Conservation (phyloP, 2,113 vertebrate species). For the Nannospalax galili region DNA sequence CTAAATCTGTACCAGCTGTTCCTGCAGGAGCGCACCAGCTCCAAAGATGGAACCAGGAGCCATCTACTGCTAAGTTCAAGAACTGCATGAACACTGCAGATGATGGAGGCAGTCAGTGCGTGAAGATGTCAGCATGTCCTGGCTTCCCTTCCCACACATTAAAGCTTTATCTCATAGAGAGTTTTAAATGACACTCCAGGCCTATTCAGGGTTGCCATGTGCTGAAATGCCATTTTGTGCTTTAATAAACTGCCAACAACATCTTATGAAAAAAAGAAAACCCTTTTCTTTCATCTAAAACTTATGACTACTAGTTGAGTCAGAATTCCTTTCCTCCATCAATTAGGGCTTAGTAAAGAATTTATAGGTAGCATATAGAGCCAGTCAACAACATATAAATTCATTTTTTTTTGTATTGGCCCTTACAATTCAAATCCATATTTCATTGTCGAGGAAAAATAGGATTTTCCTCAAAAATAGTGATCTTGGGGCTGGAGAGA, state of each 20-base stretch:
- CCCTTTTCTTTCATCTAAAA: conserved; percentile 45
- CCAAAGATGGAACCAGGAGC: background rate
- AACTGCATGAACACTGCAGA: conserved; percentile 46
- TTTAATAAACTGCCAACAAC: conserved; percentile 42
- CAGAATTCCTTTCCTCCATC: conserved; percentile 9
- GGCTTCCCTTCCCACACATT: background rate
- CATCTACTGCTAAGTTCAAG: conserved; percentile 44
- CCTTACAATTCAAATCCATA: background rate
- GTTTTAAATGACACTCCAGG: background rate
- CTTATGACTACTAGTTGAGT: conserved; percentile 45
- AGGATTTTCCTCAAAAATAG: background rate
- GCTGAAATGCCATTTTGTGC: conserved; percentile 34
- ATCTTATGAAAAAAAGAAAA: background rate
- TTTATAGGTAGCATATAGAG: background rate
- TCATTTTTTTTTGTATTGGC: background rate
- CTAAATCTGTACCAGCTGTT: background rate
- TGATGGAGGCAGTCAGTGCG: background rate
- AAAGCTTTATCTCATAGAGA: background rate
- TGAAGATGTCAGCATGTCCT: background rate
- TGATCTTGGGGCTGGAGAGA: background rate
- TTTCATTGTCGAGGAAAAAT: conserved; percentile 21
- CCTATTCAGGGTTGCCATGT: background rate
- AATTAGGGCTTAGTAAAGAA: background rate
- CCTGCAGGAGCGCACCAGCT: background rate
- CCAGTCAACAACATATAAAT: conserved; percentile 24